Conservation (phyloP, 1,140 invertebrate species). For the Trichonephila clavipes region DNA sequence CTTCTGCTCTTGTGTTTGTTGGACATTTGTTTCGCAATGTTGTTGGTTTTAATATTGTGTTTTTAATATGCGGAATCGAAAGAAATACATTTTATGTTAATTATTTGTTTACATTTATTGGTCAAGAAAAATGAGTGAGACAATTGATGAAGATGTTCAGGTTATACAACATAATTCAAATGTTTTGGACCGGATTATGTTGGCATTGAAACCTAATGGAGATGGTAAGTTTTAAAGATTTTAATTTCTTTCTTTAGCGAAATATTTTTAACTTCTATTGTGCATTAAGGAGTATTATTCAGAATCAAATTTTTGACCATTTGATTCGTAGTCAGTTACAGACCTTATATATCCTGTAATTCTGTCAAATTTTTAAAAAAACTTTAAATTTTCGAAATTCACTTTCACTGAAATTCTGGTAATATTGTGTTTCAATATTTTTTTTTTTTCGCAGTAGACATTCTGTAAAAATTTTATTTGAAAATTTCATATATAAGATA, state of each 20-base stretch:
- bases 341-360: too few relatives aligned
- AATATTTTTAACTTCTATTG: not conserved
- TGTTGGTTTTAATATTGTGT: not conserved
- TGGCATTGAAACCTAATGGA: constrained; percentile 6
- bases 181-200: constrained; percentile 30
- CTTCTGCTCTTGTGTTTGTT: not conserved
- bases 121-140: not conserved
- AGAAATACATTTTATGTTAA: not conserved
- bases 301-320: too few relatives aligned
- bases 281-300: too few relatives aligned
- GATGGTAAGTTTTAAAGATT: not conserved
- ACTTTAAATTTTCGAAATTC: too few relatives aligned
- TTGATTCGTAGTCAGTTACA: too few relatives aligned
- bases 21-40: not conserved
- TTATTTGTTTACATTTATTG: not conserved
- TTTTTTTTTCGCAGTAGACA: too few relatives aligned
- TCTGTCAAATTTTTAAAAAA: too few relatives aligned
- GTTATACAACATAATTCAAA: constrained; percentile 26
- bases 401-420: too few relatives aligned
- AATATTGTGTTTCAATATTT: too few relatives aligned
- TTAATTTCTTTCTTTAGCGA: not conserved
- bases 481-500: too few relatives aligned
- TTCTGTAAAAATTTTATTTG: too few relatives aligned
- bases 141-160: not conserved
- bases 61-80: not conserved